Conservation (phyloP, 2,113 vertebrate species). For the Halcyon malimbica region DNA sequence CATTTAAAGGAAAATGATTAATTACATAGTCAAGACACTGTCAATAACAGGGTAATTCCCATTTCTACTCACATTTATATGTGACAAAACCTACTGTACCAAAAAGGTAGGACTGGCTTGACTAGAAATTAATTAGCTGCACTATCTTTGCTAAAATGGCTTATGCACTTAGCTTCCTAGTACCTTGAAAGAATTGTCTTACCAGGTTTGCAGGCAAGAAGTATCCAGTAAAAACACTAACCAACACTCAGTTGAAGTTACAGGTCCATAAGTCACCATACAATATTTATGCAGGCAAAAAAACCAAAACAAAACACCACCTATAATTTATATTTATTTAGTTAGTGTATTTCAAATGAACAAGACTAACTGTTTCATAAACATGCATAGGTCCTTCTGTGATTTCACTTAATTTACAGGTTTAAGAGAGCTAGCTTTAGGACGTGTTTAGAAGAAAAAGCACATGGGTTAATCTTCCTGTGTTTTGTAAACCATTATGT, state of each 20-base stretch:
- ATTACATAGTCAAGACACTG: conserved; percentile 41
- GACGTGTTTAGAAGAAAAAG: neutral
- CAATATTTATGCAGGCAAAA: neutral
- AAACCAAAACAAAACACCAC: neutral
- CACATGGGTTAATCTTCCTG: neutral
- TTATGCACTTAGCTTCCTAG: conserved; percentile 57
- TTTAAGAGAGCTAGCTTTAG: neutral
- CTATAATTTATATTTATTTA: neutral
- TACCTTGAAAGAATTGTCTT: neutral
- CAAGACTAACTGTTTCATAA: neutral
- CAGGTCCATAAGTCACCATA: neutral
- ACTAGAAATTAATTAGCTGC: conserved; percentile 74
- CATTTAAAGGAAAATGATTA: conserved; percentile 23
- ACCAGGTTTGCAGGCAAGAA: neutral
- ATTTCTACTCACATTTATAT: conserved; percentile 57
- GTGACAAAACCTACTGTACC: conserved; percentile 60
- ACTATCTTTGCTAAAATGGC: conserved; percentile 63
- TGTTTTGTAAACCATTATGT: neutral
- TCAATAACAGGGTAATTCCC: conserved; percentile 57
- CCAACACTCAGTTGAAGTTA: neutral
- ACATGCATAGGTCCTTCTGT: neutral
- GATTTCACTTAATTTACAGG: neutral
- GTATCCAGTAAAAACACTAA: neutral
- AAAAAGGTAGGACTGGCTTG: conserved; percentile 67
- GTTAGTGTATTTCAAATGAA: neutral